Base-by-base conservation (phyloP, 2,797 vertebrate genomes). In the Botia almorhae region DNA sequence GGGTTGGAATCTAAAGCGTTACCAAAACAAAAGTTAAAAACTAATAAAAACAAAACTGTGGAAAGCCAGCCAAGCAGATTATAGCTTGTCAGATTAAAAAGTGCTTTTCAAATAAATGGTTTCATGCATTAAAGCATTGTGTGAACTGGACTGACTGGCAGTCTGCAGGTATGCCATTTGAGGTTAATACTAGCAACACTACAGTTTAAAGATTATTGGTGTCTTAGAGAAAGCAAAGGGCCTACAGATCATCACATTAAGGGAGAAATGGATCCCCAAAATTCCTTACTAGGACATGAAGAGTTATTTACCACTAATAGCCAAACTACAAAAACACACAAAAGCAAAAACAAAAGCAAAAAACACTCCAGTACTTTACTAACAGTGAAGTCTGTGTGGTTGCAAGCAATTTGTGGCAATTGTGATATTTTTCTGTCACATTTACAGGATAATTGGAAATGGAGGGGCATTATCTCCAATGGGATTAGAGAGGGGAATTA, bases 361-460 rank as follows among this genome's bases (percentile, higher is more conserved):
- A 72, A 78, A 67, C 70, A 70, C 29, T 60, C 12, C 29, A 77
- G 79, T 26, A 29, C 46, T 83, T 50, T 29, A 55, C 50, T 65
- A 74, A 74, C 56, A 86, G 83, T 51, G 46, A 84, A 68, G 79
- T 76, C 56, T 77, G 60, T 53, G 48, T 26, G 33, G 69, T 78
- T 80, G 69, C 60, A 58, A 69, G 74, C 82, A 82, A 82, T 82
- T 81, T 80, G 84, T 89, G 87, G 85, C 89, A 91, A 88, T 39
- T 39, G 3, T 90, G 88, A 84, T 88, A 88, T 92, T 90, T 92
- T 90, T 92, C 87, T 86, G 89, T 93, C 92, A 94, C 92, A 93
- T 91, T 93, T 92, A 93, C 91, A 90, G 92, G 93, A 93, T 95
- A 94, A 95, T 95, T 95, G 93, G 93, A 94, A 95, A 95, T 94